A percentile compares a stretch with the other conserved stretches of the same genome.
phyloP scores from a whole-genome alignment of 2,797 vertebrate species.

The Tolypeutes matacus region DNA sequence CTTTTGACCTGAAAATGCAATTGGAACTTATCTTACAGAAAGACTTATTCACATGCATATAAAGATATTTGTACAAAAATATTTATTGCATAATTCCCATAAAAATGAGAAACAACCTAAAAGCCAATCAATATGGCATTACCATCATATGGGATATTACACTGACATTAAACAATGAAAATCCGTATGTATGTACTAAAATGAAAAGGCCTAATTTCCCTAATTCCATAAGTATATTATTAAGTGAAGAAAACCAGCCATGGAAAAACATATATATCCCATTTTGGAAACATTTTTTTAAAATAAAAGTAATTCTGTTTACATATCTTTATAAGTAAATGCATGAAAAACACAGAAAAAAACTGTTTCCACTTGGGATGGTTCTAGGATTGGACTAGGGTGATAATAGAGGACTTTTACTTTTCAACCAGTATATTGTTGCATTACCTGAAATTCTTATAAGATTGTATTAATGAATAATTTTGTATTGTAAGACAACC shows the following conservation, averaged over 20 bases:
- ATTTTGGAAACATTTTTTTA: conserved; percentile 29
- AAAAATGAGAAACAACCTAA: conserved; percentile 10
- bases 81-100: background rate
- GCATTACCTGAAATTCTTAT: background rate
- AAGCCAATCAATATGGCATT: background rate
- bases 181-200: background rate
- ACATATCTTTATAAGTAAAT: background rate
- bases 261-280: background rate
- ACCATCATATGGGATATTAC: background rate
- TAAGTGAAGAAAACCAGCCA: conserved; percentile 21
- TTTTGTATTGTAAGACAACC: background rate
- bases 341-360: background rate
- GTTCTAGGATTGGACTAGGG: background rate
- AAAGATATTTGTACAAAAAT: conserved; percentile 20
- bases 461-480: background rate
- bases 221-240: background rate
- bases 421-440: conserved; percentile 31
- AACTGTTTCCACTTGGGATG: background rate
- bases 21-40: conserved; percentile 18
- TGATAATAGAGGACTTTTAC: background rate
- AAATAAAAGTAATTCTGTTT: background rate
- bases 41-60: background rate
- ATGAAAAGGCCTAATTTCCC: background rate
- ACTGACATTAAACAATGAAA: background rate
- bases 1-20: conserved; percentile 6